Conservation (phyloP, 2,797 vertebrate genomes). For the Eidolon dupreanum region DNA sequence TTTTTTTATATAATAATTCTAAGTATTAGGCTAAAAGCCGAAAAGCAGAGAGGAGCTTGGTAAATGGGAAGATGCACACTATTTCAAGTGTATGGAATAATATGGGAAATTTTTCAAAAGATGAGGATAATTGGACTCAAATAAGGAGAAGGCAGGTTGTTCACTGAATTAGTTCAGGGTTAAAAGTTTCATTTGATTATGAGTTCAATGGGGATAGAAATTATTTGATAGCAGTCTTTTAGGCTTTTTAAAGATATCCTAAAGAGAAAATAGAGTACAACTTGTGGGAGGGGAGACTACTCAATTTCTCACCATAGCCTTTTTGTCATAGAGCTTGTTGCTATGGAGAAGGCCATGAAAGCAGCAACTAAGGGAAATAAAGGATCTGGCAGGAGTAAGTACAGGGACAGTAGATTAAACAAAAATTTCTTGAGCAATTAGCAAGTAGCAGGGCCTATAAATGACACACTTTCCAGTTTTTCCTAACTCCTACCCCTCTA, state of each 20-base stretch:
- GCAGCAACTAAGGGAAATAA: constrained; percentile 63
- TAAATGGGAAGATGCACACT: constrained; percentile 31
- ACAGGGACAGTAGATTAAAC: constrained; percentile 53
- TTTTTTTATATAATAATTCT: constrained; percentile 17
- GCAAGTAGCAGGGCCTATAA: constrained; percentile 60
- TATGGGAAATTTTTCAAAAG: constrained; percentile 21
- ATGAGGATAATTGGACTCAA: background rate
- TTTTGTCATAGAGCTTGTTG: constrained; percentile 66
- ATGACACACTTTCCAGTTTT: constrained; percentile 57
- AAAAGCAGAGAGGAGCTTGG: constrained; percentile 36
- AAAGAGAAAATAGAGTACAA: constrained; percentile 53
- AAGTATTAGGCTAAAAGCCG: constrained; percentile 45
- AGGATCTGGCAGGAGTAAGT: constrained; percentile 52
- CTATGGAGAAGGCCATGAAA: constrained; percentile 70
- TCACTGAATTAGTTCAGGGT: constrained; percentile 24
- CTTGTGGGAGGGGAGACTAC: background rate
- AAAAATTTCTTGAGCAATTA: constrained; percentile 67
- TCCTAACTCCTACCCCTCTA: constrained; percentile 16
- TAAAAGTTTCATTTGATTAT: constrained; percentile 53
- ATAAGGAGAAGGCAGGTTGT: constrained; percentile 21
- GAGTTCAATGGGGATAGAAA: constrained; percentile 36
- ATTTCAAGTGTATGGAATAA: constrained; percentile 44
- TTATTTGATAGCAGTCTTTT: constrained; percentile 38
- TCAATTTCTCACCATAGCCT: constrained; percentile 43
- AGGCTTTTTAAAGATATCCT: background rate